These are phyloP conservation scores for Lonchura striata DNA, from an alignment of 2,113 vertebrate genomes.

Conservation along the genomic window DNA sequence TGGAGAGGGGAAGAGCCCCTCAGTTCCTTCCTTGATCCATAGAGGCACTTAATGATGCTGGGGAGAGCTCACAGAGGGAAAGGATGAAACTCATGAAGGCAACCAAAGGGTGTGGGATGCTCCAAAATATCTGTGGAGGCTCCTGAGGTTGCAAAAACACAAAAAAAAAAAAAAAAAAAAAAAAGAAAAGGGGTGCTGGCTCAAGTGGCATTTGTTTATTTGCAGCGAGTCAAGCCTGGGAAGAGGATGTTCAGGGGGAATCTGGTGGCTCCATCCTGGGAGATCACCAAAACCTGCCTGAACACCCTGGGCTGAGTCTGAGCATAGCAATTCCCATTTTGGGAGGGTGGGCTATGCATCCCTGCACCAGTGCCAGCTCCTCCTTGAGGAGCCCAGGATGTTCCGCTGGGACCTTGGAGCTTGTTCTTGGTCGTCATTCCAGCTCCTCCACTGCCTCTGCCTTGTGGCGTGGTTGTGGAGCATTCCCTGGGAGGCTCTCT, in stretches of 20 bases:
- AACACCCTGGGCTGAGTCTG: not conserved
- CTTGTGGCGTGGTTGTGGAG: rapidly evolving
- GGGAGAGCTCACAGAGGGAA: not conserved
- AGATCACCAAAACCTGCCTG: not conserved
- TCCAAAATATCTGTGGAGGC: not conserved
- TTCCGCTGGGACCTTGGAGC: not conserved
- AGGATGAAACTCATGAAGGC: not conserved
- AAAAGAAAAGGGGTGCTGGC: not conserved
- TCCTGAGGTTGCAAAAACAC: not conserved
- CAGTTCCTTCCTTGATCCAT: not conserved
- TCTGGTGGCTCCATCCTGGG: not conserved
- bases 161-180: too few species aligned
- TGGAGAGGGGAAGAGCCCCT: not conserved
- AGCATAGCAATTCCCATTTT: not conserved
- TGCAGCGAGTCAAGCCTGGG: not conserved
- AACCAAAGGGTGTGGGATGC: not conserved
- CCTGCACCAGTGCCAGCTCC: rapidly evolving
- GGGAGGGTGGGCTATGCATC: not conserved
- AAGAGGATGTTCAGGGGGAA: not conserved
- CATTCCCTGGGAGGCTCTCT: rapidly evolving
- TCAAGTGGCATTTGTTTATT: not conserved
- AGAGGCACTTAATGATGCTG: not conserved
- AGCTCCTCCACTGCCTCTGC: not conserved
- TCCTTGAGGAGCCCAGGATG: not conserved
- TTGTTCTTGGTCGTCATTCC: not conserved